Evolutionary conservation across 2,113 vertebrate species (phyloP).

Genomic region (Oryzias melastigma): DNA sequence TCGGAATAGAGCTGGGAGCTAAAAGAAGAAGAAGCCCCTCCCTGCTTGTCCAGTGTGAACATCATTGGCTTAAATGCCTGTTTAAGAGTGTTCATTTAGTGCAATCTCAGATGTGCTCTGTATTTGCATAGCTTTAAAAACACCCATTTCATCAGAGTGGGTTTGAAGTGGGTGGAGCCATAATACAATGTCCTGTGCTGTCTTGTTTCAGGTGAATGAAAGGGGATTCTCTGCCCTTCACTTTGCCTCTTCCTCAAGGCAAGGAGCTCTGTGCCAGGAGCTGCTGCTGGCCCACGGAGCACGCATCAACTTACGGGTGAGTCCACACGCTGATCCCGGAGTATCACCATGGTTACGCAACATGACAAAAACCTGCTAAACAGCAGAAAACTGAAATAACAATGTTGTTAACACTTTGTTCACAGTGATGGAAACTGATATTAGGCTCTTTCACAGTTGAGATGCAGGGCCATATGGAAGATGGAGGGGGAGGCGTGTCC

Average conservation of each 20-base stretch:
- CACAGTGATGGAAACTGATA: conserved; percentile 52
- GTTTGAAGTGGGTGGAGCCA: not conserved
- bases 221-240: conserved; percentile 94
- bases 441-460: conserved; percentile 37
- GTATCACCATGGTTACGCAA: not conserved
- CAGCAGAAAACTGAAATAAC: conserved; percentile 1
- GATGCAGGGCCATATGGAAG: conserved; percentile 59
- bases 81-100: no score
- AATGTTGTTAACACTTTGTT: conserved; percentile 40
- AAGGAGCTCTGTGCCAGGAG: conserved; percentile 94
- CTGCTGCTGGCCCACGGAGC: conserved; percentile 90
- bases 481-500: conserved; percentile 24
- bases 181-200: not conserved
- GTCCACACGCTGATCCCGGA: conserved; percentile 20
- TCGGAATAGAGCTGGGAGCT: no score
- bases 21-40: no score
- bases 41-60: no score
- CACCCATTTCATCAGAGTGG: not conserved
- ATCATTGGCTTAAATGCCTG: no score
- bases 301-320: conserved; percentile 92
- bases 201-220: conserved; percentile 81
- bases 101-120: no score
- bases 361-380: no score
- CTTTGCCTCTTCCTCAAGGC: conserved; percentile 93
- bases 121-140: no score